Percentiles rank a stretch among this genome's conserved stretches.
Conservation (phyloP, 2,888 invertebrate species). For the Balanococcus diminutus region DNA sequence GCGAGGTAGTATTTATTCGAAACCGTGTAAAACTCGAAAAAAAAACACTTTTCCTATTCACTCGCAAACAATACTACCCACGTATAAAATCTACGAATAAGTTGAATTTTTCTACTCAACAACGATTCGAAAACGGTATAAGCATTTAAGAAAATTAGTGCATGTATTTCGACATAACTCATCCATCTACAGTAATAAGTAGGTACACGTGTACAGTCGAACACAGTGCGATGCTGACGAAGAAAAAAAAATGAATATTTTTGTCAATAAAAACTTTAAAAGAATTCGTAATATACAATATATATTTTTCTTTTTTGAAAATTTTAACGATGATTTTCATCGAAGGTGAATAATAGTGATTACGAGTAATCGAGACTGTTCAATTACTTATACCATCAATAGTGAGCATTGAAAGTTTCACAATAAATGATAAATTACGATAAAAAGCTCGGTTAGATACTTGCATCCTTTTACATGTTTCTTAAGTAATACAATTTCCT, state of each 20-base stretch:
- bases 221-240: background rate
- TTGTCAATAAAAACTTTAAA: background rate
- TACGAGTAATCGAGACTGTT: background rate
- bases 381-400: conserved; percentile 43
- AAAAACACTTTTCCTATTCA: background rate
- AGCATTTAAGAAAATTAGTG: background rate
- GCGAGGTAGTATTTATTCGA: background rate
- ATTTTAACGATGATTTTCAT: background rate
- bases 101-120: background rate
- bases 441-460: conserved; percentile 6
- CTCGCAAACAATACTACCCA: background rate
- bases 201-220: background rate
- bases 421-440: conserved; percentile 30
- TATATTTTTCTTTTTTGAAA: too few species aligned
- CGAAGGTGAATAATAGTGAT: background rate
- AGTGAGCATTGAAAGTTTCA: background rate
- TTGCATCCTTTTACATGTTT: conserved; percentile 21
- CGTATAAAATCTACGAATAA: background rate
- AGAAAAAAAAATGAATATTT: background rate
- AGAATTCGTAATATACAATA: background rate
- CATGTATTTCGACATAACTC: background rate
- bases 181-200: background rate
- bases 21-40: background rate
- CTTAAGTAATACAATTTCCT: conserved; percentile 43
- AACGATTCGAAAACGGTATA: background rate